Conservation (phyloP, 2,113 vertebrate genomes). For the Hemichromis elongatus region DNA sequence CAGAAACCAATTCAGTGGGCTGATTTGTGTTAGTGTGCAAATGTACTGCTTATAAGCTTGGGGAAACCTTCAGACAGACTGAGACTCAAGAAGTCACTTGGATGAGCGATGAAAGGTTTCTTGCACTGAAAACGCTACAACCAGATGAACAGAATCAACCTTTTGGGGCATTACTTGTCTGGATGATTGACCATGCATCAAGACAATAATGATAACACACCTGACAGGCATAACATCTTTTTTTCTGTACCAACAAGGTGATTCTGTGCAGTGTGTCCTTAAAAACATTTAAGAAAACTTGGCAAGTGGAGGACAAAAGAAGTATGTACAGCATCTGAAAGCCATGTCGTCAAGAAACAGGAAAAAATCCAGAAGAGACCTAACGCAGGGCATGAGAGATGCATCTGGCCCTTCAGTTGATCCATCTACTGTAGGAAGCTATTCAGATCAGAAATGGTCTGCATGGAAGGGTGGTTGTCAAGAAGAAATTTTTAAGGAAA, state of each 20-base stretch:
- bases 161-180: neutral
- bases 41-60: too few relatives aligned
- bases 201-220: neutral
- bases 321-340: neutral
- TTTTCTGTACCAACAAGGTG: neutral
- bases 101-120: neutral
- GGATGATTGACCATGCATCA: neutral
- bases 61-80: too few relatives aligned
- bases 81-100: neutral
- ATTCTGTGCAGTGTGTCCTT: neutral
- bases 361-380: neutral
- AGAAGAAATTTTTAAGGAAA: neutral
- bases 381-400: neutral
- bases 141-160: neutral
- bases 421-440: neutral
- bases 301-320: neutral
- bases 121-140: fast-evolving
- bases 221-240: neutral
- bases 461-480: neutral
- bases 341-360: neutral
- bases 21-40: neutral
- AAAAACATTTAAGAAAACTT: neutral
- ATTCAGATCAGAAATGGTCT: neutral
- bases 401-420: neutral
- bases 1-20: neutral